These are phyloP conservation scores for Tricholauxania praeusta DNA, from an alignment of 2,888 invertebrate genomes.

Conservation along the genomic window DNA sequence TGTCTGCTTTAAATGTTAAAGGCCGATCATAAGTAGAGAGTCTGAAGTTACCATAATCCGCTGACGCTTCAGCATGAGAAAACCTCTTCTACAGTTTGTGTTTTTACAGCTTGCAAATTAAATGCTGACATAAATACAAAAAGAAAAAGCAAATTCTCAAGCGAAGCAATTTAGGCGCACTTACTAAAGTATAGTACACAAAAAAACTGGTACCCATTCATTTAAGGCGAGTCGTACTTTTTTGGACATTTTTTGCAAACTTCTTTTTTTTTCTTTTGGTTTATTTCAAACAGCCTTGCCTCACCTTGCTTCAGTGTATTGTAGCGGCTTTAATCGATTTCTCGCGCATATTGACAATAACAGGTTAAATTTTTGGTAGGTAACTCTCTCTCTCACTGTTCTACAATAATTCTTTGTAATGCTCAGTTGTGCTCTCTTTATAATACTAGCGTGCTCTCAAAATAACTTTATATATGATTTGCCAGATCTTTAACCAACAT, in stretches of 20 bases:
- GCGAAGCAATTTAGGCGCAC: conserved; percentile 21
- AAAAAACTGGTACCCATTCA: conserved; percentile 11
- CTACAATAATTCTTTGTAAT: not conserved
- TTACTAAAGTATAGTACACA: not conserved
- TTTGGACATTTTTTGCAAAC: conserved; percentile 8
- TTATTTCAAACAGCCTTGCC: conserved; percentile 21
- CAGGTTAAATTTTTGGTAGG: not conserved
- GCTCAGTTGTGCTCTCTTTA: not conserved
- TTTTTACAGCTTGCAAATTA: conserved; percentile 9
- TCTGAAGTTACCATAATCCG: too few species aligned
- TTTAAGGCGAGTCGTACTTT: conserved; percentile 2
- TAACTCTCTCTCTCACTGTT: not conserved
- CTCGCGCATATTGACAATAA: not conserved
- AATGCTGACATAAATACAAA: not conserved
- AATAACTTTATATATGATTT: too few species aligned
- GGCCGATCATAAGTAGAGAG: not conserved
- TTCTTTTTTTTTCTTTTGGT: not conserved
- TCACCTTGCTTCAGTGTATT: conserved; percentile 8
- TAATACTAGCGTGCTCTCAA: not conserved
- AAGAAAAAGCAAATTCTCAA: conserved; percentile 8
- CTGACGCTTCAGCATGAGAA: conserved; percentile 2
- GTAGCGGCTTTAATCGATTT: conserved; percentile 10
- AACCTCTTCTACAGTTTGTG: not conserved
- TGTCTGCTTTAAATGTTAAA: conserved; percentile 26
- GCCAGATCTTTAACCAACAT: not conserved